phyloP scores from a whole-genome alignment of 2,113 vertebrate species.

The Tachysurus fulvidraco region DNA sequence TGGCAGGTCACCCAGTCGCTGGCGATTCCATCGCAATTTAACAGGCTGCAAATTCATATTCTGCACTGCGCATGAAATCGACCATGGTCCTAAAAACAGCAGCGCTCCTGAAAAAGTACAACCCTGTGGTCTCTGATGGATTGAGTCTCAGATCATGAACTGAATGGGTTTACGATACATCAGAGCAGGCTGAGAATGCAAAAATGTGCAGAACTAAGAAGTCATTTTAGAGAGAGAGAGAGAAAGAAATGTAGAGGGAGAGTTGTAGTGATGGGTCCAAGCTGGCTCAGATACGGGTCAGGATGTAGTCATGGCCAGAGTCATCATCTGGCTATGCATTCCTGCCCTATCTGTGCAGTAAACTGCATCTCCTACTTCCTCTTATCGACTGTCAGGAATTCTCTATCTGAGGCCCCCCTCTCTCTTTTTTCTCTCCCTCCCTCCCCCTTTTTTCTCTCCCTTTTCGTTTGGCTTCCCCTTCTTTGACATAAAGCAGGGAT shows the following conservation, averaged over 20 bases:
- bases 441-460: slow-evolving; percentile 48
- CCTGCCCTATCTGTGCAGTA: slow-evolving; percentile 79
- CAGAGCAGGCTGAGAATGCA: slow-evolving; percentile 45
- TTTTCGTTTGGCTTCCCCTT: slow-evolving; percentile 36
- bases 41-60: slow-evolving; percentile 53
- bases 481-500: slow-evolving; percentile 71
- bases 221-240: slow-evolving; percentile 29
- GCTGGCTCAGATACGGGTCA: slow-evolving; percentile 73
- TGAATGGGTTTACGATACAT: slow-evolving; percentile 56
- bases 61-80: slow-evolving; percentile 47
- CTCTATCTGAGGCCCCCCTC: slow-evolving; percentile 66
- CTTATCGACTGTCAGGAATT: slow-evolving; percentile 81
- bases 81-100: slow-evolving; percentile 41
- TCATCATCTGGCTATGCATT: slow-evolving; percentile 76
- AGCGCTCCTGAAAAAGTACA: slow-evolving; percentile 47
- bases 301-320: slow-evolving; percentile 65
- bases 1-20: slow-evolving; percentile 37
- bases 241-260: neutral
- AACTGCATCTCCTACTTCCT: slow-evolving; percentile 78
- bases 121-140: slow-evolving; percentile 28
- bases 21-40: slow-evolving; percentile 21
- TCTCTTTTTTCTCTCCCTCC: slow-evolving; percentile 45
- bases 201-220: slow-evolving; percentile 5
- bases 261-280: slow-evolving; percentile 67
- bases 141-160: slow-evolving; percentile 44